Evolutionary conservation across 2,113 vertebrate genomes (phyloP).

Genomic region (Platichthys stellatus): DNA sequence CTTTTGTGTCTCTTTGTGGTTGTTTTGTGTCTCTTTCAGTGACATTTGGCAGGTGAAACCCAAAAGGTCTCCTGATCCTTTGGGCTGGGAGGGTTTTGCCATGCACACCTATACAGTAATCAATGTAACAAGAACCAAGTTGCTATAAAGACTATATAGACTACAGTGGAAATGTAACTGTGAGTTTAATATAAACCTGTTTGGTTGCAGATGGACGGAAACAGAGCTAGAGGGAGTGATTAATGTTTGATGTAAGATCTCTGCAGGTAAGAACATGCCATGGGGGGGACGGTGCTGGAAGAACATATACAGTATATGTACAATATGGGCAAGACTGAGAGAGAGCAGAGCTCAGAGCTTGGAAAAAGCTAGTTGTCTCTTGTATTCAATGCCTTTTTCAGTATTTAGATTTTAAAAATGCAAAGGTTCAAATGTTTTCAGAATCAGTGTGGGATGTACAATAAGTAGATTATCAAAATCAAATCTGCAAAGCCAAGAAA

Average conservation of each 20-base stretch:
- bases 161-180: no score
- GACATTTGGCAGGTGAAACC: no score
- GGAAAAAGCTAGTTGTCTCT: no score
- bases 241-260: conserved; percentile 30
- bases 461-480: not conserved
- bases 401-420: not conserved
- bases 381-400: not conserved
- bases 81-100: no score
- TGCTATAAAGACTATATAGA: no score
- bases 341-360: not conserved
- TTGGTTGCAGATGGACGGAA: no score
- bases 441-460: not conserved
- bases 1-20: no score
- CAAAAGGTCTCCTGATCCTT: no score
- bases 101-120: no score
- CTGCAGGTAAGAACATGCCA: conserved; percentile 3
- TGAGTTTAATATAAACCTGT: no score
- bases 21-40: no score
- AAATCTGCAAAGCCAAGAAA: conserved; percentile 2
- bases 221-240: not conserved
- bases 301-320: not conserved
- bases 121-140: no score
- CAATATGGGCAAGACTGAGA: not conserved
- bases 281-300: not conserved
- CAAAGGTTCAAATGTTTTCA: conserved; percentile 6